Evolutionary conservation across 2,113 vertebrate genomes (phyloP).

Genomic region (Mirounga angustirostris): DNA sequence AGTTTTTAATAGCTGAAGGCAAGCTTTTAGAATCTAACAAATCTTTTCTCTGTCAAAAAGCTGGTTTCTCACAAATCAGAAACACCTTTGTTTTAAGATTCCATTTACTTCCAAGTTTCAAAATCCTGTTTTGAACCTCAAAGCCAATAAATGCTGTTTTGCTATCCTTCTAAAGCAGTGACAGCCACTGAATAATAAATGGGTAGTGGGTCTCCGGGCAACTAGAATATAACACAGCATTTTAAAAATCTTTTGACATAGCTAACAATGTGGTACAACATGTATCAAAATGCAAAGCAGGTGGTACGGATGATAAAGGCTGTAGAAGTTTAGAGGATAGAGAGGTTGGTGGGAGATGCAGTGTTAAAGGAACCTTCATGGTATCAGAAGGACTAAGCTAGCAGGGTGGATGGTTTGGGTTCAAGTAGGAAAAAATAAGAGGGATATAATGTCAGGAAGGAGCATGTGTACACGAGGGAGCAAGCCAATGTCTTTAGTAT

Average conservation of each 20-base stretch:
- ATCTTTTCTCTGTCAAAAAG: conserved; percentile 60
- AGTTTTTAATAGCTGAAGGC: conserved; percentile 66
- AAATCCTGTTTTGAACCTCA: conserved; percentile 71
- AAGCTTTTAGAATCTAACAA: conserved; percentile 68
- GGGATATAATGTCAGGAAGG: neutral
- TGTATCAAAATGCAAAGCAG: conserved; percentile 51
- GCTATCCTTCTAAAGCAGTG: conserved; percentile 59
- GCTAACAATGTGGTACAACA: neutral
- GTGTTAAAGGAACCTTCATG: neutral
- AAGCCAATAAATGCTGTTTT: conserved; percentile 73
- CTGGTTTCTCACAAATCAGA: conserved; percentile 61
- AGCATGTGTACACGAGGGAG: neutral
- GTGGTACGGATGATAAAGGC: neutral
- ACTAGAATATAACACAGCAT: conserved; percentile 25
- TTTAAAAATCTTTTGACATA: conserved; percentile 56
- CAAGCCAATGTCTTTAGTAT: neutral
- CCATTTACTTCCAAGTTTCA: conserved; percentile 74
- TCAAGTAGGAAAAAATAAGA: neutral
- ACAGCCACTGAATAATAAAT: conserved; percentile 74
- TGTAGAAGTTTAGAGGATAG: neutral
- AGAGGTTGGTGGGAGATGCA: neutral
- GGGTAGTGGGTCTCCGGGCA: neutral
- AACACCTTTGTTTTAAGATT: conserved; percentile 63
- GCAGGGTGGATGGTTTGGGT: neutral
- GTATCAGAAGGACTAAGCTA: neutral